These are phyloP conservation scores for Naja naja DNA, from an alignment of 2,113 vertebrate genomes.

Conservation along the genomic window DNA sequence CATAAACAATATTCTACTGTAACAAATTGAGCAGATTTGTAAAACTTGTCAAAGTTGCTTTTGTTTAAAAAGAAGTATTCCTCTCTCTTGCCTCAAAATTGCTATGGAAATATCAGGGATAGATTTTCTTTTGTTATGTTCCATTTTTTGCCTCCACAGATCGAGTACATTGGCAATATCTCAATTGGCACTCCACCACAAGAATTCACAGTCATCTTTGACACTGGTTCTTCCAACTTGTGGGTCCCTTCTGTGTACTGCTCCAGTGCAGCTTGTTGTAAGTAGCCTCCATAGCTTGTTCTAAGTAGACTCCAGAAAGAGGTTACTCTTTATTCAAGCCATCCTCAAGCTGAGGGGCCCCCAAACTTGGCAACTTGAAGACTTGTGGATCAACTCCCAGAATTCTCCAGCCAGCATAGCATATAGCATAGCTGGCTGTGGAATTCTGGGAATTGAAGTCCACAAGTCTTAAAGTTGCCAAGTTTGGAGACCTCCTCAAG, in stretches of 20 bases:
- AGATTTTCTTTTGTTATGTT: neutral
- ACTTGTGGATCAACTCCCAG: no score
- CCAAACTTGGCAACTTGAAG: no score
- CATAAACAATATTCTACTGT: neutral
- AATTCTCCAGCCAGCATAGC: no score
- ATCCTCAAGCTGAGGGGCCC: neutral
- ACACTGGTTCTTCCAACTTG: constrained; percentile 68
- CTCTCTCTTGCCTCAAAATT: no score
- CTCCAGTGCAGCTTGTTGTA: constrained; percentile 62
- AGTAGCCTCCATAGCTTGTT: constrained; percentile 46
- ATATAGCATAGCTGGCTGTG: no score
- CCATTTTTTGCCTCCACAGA: constrained; percentile 31
- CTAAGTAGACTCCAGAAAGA: neutral
- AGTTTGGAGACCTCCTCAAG: neutral
- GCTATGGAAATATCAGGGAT: no score
- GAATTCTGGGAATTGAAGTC: no score
- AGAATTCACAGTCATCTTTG: constrained; percentile 66
- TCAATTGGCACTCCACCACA: constrained; percentile 67
- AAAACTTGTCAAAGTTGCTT: neutral
- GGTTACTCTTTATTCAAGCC: neutral
- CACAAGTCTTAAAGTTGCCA: no score
- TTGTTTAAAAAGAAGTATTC: no score
- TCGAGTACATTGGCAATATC: constrained; percentile 61
- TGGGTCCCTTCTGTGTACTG: constrained; percentile 73
- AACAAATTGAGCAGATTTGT: neutral